Evolutionary conservation across 1,140 invertebrate genomes (phyloP).

Genomic region (Caenorhabditis briggsae): DNA sequence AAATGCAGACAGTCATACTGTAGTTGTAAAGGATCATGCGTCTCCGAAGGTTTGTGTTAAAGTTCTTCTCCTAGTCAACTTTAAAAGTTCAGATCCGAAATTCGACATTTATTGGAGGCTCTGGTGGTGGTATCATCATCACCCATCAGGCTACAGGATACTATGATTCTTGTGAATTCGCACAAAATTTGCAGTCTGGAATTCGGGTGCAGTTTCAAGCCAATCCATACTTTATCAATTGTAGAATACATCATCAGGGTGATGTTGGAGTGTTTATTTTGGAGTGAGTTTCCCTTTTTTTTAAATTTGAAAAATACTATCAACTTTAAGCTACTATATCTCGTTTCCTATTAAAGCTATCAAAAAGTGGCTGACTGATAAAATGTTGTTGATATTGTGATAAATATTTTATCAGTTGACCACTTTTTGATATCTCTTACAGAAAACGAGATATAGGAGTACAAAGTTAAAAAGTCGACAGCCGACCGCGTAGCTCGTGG

Average conservation of each 20-base stretch:
- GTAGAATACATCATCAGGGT: constrained; percentile 1
- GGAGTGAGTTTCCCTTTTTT: neutral
- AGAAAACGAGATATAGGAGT: no score
- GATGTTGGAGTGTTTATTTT: constrained; percentile 29
- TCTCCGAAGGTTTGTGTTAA: neutral
- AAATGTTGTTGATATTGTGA: no score
- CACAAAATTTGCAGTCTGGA: constrained; percentile 19
- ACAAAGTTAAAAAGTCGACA: no score
- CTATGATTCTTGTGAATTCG: constrained; percentile 20
- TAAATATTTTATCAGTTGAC: no score
- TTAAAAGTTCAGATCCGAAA: neutral
- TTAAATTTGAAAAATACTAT: neutral
- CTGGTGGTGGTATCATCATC: constrained; percentile 25
- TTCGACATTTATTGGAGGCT: neutral
- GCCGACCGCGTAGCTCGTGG: no score
- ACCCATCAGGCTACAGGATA: neutral
- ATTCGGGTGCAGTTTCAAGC: constrained; percentile 27
- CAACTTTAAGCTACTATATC: no score
- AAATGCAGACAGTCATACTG: constrained; percentile 37
- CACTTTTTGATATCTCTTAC: no score
- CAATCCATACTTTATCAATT: constrained; percentile 12
- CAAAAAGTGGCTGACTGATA: no score
- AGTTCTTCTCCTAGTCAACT: neutral
- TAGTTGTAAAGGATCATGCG: constrained; percentile 36
- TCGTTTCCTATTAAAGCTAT: no score